phyloP scores from a whole-genome alignment of 1,140 invertebrate species.

The Sogatella furcifera region DNA sequence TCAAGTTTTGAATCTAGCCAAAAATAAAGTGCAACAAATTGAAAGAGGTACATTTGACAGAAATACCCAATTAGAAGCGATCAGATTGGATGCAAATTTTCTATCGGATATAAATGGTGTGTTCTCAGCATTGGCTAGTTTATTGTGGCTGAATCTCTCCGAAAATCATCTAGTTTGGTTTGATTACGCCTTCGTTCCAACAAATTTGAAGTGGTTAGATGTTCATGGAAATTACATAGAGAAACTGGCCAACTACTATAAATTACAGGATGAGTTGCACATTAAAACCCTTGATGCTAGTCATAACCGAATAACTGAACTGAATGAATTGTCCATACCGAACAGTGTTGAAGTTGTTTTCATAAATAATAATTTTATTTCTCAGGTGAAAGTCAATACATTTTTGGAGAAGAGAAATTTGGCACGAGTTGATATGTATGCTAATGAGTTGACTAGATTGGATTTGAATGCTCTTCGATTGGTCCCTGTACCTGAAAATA shows the following conservation, averaged over 20 bases:
- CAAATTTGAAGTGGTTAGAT: constrained; percentile 80
- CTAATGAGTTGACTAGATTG: constrained; percentile 71
- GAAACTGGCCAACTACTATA: constrained; percentile 74
- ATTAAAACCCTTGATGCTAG: constrained; percentile 77
- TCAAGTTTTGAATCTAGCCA: constrained; percentile 75
- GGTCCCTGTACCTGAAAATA: constrained; percentile 52
- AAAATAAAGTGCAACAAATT: constrained; percentile 76
- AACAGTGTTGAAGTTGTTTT: constrained; percentile 79
- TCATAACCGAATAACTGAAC: constrained; percentile 72
- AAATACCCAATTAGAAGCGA: constrained; percentile 67
- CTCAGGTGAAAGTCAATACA: constrained; percentile 65
- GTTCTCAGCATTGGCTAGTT: constrained; percentile 63
- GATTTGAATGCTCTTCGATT: constrained; percentile 68
- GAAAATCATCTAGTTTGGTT: constrained; percentile 86
- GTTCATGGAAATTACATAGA: constrained; percentile 81
- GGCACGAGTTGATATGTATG: constrained; percentile 77
- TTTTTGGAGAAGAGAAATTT: constrained; percentile 76
- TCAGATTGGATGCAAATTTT: constrained; percentile 75
- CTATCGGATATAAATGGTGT: constrained; percentile 78
- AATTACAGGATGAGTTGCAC: constrained; percentile 56
- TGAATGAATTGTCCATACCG: constrained; percentile 70
- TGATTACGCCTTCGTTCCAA: constrained; percentile 79
- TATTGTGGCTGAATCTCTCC: constrained; percentile 80
- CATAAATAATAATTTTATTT: constrained; percentile 82
- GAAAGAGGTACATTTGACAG: constrained; percentile 70